A percentile compares a stretch with the other conserved stretches of the same genome.
Evolutionary conservation across 2,113 vertebrate species (phyloP).

Genomic region (Anoura caudifer): DNA sequence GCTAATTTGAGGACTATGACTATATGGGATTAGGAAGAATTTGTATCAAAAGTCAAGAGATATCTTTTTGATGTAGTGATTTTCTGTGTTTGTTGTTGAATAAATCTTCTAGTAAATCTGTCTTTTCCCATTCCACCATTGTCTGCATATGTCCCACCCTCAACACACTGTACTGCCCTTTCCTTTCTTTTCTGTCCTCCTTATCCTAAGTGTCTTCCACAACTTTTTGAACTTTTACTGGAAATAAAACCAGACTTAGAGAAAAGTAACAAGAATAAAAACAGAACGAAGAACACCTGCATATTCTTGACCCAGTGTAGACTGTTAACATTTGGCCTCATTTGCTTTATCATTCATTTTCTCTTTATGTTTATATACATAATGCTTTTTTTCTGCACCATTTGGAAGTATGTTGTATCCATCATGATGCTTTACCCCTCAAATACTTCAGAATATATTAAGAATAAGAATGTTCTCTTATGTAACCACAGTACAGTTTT

Average conservation of each 20-base stretch:
- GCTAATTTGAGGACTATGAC: not conserved
- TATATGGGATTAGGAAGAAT: not conserved
- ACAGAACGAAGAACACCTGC: not conserved
- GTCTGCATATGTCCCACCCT: not conserved
- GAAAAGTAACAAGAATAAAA: not conserved
- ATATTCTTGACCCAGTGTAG: not conserved
- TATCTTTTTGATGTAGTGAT: not conserved
- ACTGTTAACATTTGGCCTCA: not conserved
- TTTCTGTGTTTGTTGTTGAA: not conserved
- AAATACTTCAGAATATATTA: not conserved
- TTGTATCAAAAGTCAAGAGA: not conserved
- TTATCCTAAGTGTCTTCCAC: not conserved
- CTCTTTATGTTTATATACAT: not conserved
- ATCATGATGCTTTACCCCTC: not conserved
- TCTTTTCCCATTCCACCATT: not conserved
- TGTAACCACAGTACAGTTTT: not conserved
- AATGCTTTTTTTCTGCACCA: not conserved
- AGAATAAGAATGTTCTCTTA: not conserved
- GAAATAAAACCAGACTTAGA: not conserved
- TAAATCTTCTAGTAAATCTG: not conserved
- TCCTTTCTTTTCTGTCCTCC: not conserved
- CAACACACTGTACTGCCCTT: fast-evolving
- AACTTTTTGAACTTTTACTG: not conserved
- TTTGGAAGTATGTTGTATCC: not conserved
- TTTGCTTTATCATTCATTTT: not conserved